A percentile compares a stretch with the other conserved stretches of the same genome.
These are phyloP conservation scores for Brachyistius frenatus DNA, from an alignment of 2,113 vertebrate genomes.

Conservation along the genomic window DNA sequence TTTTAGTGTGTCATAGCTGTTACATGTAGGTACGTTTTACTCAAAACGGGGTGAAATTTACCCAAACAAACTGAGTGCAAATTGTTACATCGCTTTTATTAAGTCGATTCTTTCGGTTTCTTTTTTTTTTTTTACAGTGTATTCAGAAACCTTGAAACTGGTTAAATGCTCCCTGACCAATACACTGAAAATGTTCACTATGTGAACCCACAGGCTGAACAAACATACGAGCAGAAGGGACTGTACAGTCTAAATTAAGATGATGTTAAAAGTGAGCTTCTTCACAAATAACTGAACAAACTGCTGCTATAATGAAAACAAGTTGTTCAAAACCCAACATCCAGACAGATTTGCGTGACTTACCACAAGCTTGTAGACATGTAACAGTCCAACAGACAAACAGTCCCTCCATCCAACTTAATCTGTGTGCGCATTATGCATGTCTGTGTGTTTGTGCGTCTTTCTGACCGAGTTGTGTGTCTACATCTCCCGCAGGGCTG, in stretches of 20 bases:
- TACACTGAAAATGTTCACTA: neutral
- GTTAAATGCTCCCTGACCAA: neutral
- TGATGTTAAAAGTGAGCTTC: neutral
- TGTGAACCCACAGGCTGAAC: neutral
- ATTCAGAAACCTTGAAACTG: neutral
- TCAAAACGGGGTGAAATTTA: no score
- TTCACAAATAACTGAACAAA: conserved; percentile 2
- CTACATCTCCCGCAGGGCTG: conserved; percentile 70
- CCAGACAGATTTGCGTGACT: neutral
- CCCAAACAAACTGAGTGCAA: no score
- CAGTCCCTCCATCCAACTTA: neutral
- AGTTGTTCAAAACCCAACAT: neutral
- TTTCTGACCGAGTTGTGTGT: conserved; percentile 42
- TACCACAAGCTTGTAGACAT: conserved; percentile 1
- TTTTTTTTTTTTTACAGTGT: neutral
- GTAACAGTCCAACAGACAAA: conserved; percentile 4
- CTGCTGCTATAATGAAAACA: neutral
- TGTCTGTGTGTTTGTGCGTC: conserved; percentile 37
- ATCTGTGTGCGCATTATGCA: conserved; percentile 4
- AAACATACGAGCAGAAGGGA: neutral
- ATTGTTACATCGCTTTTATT: no score
- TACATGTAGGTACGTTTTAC: no score
- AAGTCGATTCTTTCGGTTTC: no score
- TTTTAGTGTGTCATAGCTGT: no score
- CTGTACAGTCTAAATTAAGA: neutral